Base-by-base conservation (phyloP, 2,797 vertebrate genomes). In the Xenopus petersii region DNA sequence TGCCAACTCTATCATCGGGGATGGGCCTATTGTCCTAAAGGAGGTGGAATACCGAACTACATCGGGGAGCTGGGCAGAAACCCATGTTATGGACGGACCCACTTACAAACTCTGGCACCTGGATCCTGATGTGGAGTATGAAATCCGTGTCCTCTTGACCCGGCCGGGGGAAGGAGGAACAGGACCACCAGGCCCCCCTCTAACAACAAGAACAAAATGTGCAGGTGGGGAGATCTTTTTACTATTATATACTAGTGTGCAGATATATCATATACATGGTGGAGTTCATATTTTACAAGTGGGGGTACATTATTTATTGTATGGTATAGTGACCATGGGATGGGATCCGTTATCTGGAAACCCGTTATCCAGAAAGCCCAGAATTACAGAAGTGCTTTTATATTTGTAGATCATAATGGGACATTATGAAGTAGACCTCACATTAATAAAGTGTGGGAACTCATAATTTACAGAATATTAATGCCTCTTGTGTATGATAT, bases 61-160 rank as follows among this genome's bases (percentile, higher is more conserved):
- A 4, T 93, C 94, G 0, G 97, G 97, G 15, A 97, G 96, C 74
- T 98, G 96, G 97, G 95, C 94, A 0, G 97, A 98, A 88, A 97
- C 94, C 0, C 94, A 98, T 70, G 95, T 97, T 0, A 96, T 98
- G 0, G 96, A 98, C 80, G 92, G 96, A 0, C 94, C 95, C 54
- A 98, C 95, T 67, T 98, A 98, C 70, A 98, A 98, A 62, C 91
- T 98, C 30, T 98, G 97, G 96, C 96, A 98, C 66, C 82, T 98
- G 87, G 97, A 98, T 78, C 97, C 97, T 0, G 97, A 98, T 0
- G 95, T 98, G 88, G 96, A 98, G 82, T 98, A 98, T 0, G 96
- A 98, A 90, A 98, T 98, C 83, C 93, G 97, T 1, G 96, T 98
- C 55, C 88, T 98, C 64, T 92, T 98, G 67, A 96, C 95, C 1